Percentiles rank a stretch among this genome's conserved stretches.
Evolutionary conservation across 2,113 vertebrate genomes (phyloP).

Genomic region (Labeo rohita): DNA sequence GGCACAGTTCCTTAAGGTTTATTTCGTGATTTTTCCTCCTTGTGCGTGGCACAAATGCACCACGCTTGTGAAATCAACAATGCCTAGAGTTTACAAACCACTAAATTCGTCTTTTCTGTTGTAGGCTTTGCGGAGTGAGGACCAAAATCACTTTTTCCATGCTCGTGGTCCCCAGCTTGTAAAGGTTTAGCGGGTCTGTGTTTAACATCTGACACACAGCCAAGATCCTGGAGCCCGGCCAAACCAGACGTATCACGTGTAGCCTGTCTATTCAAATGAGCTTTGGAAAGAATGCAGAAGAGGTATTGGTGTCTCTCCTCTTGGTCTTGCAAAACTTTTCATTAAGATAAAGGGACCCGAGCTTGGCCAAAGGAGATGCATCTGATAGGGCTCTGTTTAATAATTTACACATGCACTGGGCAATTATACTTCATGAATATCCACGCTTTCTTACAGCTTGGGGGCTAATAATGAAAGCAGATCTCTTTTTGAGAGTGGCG

Average conservation of each 20-base stretch:
- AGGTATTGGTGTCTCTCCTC: conserved; percentile 65
- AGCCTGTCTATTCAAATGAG: conserved; percentile 71
- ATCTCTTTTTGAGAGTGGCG: conserved; percentile 45
- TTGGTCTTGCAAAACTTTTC: conserved; percentile 71
- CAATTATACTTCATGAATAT: conserved; percentile 80
- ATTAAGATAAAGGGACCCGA: conserved; percentile 70
- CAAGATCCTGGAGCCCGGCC: conserved; percentile 72
- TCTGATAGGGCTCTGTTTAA: conserved; percentile 79
- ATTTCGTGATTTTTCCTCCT: conserved; percentile 4
- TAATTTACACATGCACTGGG: conserved; percentile 74
- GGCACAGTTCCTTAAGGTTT: conserved; percentile 34
- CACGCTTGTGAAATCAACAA: conserved; percentile 43
- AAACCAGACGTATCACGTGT: conserved; percentile 72
- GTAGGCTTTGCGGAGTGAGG: conserved; percentile 59
- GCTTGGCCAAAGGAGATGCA: conserved; percentile 69
- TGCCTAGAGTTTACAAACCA: conserved; percentile 31
- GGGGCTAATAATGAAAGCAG: conserved; percentile 65
- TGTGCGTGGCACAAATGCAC: conserved; percentile 24
- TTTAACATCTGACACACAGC: conserved; percentile 78
- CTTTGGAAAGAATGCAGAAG: conserved; percentile 63
- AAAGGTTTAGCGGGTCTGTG: conserved; percentile 76
- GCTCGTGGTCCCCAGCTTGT: conserved; percentile 72
- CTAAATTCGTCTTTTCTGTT: conserved; percentile 46
- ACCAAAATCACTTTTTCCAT: conserved; percentile 75
- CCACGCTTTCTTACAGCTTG: conserved; percentile 64